These are phyloP conservation scores for Liopterus haemorrhoidalis DNA, from an alignment of 2,888 invertebrate genomes.

Conservation along the genomic window DNA sequence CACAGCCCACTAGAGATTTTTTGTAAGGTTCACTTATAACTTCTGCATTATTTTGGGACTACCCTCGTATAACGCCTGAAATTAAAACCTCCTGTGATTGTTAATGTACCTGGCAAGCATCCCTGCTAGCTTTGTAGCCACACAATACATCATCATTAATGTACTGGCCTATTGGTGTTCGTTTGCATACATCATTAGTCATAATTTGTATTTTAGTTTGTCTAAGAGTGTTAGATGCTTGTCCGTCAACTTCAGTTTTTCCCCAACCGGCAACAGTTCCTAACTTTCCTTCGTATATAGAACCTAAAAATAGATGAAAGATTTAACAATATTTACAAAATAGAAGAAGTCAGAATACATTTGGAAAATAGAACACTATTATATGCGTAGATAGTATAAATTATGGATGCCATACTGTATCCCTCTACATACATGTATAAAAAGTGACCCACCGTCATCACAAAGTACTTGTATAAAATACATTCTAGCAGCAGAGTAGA, in stretches of 20 bases:
- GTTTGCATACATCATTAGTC: slow-evolving; percentile 44
- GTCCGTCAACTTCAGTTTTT: slow-evolving; percentile 41
- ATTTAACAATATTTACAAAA: slow-evolving; percentile 1
- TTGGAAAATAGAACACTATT: slow-evolving; percentile 22
- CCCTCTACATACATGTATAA: too few relatives aligned
- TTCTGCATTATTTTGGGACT: too few relatives aligned
- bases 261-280: slow-evolving; percentile 56
- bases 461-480: too few relatives aligned
- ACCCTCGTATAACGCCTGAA: too few relatives aligned
- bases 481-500: too few relatives aligned
- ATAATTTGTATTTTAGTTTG: slow-evolving; percentile 49
- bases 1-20: too few relatives aligned
- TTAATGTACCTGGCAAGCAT: slow-evolving; percentile 60
- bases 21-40: too few relatives aligned
- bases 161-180: slow-evolving; percentile 39
- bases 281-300: slow-evolving; percentile 44
- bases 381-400: too few relatives aligned
- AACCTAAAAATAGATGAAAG: slow-evolving; percentile 38
- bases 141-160: slow-evolving; percentile 54
- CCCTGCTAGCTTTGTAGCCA: slow-evolving; percentile 52
- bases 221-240: slow-evolving; percentile 47
- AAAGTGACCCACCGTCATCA: too few relatives aligned
- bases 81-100: too few relatives aligned
- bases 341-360: slow-evolving; percentile 9
- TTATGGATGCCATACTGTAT: too few relatives aligned